Conservation (phyloP, 2,113 vertebrate genomes). For the Pantherophis guttatus region DNA sequence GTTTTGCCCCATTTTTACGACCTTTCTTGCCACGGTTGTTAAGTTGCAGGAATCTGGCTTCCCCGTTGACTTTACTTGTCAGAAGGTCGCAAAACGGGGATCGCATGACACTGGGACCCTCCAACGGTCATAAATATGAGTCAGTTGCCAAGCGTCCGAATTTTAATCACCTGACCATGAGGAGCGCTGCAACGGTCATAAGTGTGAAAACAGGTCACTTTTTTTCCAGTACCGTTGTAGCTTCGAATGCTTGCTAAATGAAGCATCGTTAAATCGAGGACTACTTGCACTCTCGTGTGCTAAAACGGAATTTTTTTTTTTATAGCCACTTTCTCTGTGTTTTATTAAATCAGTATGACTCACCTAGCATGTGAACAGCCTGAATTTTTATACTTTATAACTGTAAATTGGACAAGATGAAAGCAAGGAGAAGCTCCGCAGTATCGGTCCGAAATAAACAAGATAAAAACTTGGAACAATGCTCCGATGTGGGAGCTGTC, state of each 20-base stretch:
- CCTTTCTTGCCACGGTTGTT: neutral
- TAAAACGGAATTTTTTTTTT: neutral
- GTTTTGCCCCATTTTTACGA: neutral
- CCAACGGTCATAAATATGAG: neutral
- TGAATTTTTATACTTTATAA: neutral
- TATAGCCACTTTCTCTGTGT: neutral
- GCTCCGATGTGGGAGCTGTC: conserved; percentile 34
- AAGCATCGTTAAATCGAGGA: neutral
- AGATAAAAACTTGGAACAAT: neutral
- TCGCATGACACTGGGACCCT: too few species aligned
- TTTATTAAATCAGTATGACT: neutral
- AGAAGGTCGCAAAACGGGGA: neutral
- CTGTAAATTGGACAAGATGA: neutral
- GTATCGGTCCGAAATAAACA: neutral
- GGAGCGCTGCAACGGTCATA: neutral
- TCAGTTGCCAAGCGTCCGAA: neutral
- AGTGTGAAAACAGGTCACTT: neutral
- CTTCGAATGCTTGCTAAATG: neutral
- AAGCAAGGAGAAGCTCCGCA: conserved; percentile 13
- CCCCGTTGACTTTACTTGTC: neutral
- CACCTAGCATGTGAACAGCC: neutral
- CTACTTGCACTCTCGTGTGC: neutral
- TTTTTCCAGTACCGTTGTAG: neutral
- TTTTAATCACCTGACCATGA: neutral
- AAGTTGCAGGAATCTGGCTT: neutral